A percentile compares a stretch with the other conserved stretches of the same genome.
Evolutionary conservation across 2,888 invertebrate species (phyloP).

Genomic region (Monopis laevigella): DNA sequence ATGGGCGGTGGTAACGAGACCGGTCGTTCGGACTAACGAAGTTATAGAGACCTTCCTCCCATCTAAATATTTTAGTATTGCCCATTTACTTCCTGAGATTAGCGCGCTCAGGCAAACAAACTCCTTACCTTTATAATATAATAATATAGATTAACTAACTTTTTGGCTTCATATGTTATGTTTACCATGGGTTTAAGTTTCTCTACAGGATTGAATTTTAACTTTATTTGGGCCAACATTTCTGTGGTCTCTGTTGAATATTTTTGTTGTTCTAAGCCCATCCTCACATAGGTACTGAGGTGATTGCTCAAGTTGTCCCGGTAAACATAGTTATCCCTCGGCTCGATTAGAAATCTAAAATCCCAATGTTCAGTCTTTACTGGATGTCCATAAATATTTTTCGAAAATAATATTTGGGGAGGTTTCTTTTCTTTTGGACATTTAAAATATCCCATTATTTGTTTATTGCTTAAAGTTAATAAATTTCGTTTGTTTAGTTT

Average conservation of each 20-base stretch:
- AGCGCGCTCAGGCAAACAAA: too few relatives aligned
- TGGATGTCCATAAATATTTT: slow-evolving; percentile 41
- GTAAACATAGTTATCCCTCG: slow-evolving; percentile 59
- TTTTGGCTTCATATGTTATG: slow-evolving; percentile 58
- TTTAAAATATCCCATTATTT: slow-evolving; percentile 28
- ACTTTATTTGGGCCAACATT: slow-evolving; percentile 53
- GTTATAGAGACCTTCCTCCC: too few relatives aligned
- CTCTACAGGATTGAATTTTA: slow-evolving; percentile 47
- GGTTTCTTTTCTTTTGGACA: slow-evolving; percentile 48
- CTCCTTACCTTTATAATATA: too few relatives aligned
- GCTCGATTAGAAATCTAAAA: slow-evolving; percentile 40
- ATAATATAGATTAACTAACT: too few relatives aligned
- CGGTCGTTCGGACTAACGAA: too few relatives aligned
- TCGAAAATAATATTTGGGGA: slow-evolving; percentile 52
- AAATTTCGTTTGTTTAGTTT: too few relatives aligned
- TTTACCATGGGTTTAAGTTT: slow-evolving; percentile 53
- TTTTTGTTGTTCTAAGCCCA: slow-evolving; percentile 42
- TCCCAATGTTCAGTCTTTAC: slow-evolving; percentile 61
- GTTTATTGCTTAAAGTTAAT: too few relatives aligned
- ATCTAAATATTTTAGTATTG: too few relatives aligned
- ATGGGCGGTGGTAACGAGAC: too few relatives aligned
- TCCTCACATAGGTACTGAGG: slow-evolving; percentile 52
- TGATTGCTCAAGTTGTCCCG: slow-evolving; percentile 51
- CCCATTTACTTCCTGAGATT: too few relatives aligned
- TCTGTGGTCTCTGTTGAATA: slow-evolving; percentile 50